phyloP scores from a whole-genome alignment of 2,888 invertebrate species.

The Tuta absoluta region DNA sequence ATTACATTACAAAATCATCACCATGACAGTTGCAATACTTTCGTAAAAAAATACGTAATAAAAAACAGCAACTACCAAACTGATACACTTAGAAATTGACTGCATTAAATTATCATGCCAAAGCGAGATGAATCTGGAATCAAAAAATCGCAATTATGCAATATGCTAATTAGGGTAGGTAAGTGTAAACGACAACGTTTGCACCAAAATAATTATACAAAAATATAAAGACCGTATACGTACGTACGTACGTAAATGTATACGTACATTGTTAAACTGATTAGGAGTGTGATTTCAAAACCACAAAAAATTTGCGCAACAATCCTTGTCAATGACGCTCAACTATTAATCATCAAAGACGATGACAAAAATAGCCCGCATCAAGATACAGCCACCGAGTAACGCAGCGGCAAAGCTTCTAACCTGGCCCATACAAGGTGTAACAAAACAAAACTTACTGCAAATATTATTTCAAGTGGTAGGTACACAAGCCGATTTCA shows the following conservation, averaged over 20 bases:
- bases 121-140: not conserved
- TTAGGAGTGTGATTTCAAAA: not conserved
- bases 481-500: no score
- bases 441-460: no score
- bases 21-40: conserved; percentile 10
- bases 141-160: not conserved
- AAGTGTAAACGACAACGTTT: not conserved
- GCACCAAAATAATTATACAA: not conserved
- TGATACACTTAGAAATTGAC: no score
- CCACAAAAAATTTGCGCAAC: not conserved
- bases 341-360: not conserved
- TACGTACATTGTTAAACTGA: no score
- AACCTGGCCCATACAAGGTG: conserved; percentile 26
- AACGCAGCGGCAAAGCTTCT: conserved; percentile 6
- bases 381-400: conserved; percentile 26
- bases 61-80: not conserved
- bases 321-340: not conserved
- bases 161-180: not conserved
- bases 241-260: not conserved
- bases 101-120: not conserved
- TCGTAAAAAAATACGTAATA: not conserved
- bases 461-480: no score
- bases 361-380: conserved; percentile 20
- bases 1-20: conserved; percentile 5
- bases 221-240: not conserved